A percentile compares a stretch with the other conserved stretches of the same genome.
Conservation (phyloP, 2,113 vertebrate species). For the Neodon shergylaensis region DNA sequence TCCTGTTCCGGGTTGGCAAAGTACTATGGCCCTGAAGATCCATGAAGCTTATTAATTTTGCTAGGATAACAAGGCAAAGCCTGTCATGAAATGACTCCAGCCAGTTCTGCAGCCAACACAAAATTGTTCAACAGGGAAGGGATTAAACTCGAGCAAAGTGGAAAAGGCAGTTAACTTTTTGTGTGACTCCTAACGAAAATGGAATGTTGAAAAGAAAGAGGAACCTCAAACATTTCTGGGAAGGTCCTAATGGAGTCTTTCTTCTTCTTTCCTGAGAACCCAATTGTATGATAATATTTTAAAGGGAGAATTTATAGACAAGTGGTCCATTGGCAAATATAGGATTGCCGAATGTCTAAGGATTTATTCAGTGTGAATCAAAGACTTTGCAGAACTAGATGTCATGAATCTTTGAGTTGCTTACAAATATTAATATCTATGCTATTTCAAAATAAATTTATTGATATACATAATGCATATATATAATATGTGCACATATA, state of each 20-base stretch:
- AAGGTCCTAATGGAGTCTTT: background rate
- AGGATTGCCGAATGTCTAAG: background rate
- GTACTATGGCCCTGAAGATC: background rate
- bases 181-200: slow-evolving; percentile 14
- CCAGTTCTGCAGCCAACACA: background rate
- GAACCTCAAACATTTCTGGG: slow-evolving; percentile 7
- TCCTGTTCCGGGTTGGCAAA: slow-evolving; percentile 12
- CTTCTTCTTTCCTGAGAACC: background rate
- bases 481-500: background rate
- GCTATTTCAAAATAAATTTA: slow-evolving; percentile 7
- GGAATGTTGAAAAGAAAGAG: background rate
- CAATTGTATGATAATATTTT: background rate
- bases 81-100: slow-evolving; percentile 24
- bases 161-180: slow-evolving; percentile 33
- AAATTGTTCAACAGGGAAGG: slow-evolving; percentile 25
- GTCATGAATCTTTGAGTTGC: background rate
- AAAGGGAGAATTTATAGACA: slow-evolving; percentile 19
- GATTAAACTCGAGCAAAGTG: slow-evolving; percentile 30
- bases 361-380: too few relatives aligned
- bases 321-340: background rate
- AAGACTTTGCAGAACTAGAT: background rate
- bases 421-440: slow-evolving; percentile 20
- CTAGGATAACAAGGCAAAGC: slow-evolving; percentile 12
- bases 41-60: slow-evolving; percentile 52
- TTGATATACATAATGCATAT: background rate